Conservation (phyloP, 2,113 vertebrate species). For the Cyprinodon brontotheroides region DNA sequence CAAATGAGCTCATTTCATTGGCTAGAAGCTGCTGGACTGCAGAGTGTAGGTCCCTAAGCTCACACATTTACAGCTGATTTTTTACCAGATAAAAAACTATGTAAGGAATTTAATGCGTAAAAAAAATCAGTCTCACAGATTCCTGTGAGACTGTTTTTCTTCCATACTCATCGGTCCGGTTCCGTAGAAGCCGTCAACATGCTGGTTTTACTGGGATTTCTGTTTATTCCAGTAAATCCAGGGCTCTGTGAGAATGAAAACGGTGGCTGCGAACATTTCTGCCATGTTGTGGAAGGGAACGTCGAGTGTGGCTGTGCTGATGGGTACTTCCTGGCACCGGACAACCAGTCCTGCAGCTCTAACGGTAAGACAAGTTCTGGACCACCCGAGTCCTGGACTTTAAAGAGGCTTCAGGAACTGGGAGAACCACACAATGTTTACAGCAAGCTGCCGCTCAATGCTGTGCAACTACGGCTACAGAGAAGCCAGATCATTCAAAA, state of each 20-base stretch:
- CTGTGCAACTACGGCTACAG: too few species aligned
- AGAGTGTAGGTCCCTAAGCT: too few species aligned
- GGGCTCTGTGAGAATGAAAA: conserved; percentile 87
- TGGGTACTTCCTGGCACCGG: conserved; percentile 80
- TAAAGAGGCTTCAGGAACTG: not conserved
- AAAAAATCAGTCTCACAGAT: too few species aligned
- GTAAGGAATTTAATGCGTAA: too few species aligned
- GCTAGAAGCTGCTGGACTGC: too few species aligned
- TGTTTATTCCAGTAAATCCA: conserved; percentile 72
- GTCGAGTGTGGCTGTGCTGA: conserved; percentile 83
- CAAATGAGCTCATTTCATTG: too few species aligned
- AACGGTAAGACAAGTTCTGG: conserved; percentile 76
- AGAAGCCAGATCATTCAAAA: too few species aligned
- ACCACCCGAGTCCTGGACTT: not conserved
- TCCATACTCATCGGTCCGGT: not conserved
- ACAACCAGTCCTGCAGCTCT: conserved; percentile 82
- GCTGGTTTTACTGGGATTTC: not conserved
- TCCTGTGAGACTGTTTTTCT: too few species aligned
- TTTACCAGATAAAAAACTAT: too few species aligned
- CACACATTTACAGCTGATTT: too few species aligned
- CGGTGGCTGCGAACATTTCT: conserved; percentile 91
- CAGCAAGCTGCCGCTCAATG: too few species aligned
- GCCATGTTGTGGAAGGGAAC: conserved; percentile 61
- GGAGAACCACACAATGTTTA: too few species aligned
- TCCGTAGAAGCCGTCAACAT: not conserved